phyloP scores from a whole-genome alignment of 2,888 invertebrate species.

The Steinernema carpocapsae region DNA sequence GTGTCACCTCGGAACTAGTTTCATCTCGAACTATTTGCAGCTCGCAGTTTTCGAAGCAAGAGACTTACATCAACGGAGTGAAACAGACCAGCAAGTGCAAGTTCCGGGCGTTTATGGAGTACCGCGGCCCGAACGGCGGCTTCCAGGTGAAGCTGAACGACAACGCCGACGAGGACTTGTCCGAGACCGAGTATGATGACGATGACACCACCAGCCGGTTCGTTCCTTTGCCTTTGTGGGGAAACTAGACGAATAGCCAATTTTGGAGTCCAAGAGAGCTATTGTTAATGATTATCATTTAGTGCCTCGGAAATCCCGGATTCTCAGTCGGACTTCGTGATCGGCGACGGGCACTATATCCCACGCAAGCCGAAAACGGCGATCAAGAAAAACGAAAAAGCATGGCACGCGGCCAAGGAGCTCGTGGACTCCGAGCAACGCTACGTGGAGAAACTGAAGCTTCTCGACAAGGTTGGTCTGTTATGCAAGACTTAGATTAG shows the following conservation, averaged over 20 bases:
- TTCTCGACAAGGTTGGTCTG: slow-evolving; percentile 74
- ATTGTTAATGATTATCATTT: not conserved
- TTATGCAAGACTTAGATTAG: slow-evolving; percentile 2
- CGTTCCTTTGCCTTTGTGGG: not conserved
- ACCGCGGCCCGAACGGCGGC: slow-evolving; percentile 60
- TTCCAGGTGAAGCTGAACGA: slow-evolving; percentile 65
- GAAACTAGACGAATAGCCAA: too few species aligned
- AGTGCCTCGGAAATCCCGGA: slow-evolving; percentile 54
- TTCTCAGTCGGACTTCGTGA: slow-evolving; percentile 49
- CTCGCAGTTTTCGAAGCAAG: slow-evolving; percentile 61
- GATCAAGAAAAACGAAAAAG: slow-evolving; percentile 61
- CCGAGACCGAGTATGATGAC: slow-evolving; percentile 65
- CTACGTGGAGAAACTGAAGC: slow-evolving; percentile 75
- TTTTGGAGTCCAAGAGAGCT: not conserved
- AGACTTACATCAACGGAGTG: slow-evolving; percentile 66
- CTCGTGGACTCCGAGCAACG: slow-evolving; percentile 75
- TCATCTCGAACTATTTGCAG: slow-evolving; percentile 49
- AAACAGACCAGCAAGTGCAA: slow-evolving; percentile 56
- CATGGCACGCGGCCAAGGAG: slow-evolving; percentile 74
- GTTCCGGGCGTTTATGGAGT: slow-evolving; percentile 67
- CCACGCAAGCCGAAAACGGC: slow-evolving; percentile 44
- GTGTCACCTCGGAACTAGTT: slow-evolving; percentile 25
- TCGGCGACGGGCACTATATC: slow-evolving; percentile 42
- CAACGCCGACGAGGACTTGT: slow-evolving; percentile 60
- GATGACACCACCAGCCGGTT: slow-evolving; percentile 53